Percentiles rank a stretch among this genome's conserved stretches.
phyloP scores from a whole-genome alignment of 2,113 vertebrate genomes.

The Labrus mixtus region DNA sequence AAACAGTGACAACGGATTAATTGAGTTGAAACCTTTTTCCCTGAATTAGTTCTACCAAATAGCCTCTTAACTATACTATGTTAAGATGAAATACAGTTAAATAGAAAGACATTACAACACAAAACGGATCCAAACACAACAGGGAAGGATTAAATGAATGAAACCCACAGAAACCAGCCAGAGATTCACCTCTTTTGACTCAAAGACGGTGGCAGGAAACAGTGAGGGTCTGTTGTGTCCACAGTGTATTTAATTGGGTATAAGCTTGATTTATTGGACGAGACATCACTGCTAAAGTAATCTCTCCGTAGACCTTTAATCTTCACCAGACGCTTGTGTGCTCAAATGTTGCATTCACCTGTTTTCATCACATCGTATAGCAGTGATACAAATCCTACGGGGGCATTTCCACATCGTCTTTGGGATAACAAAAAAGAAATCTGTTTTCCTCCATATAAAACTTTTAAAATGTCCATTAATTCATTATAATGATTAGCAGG shows the following conservation, averaged over 20 bases:
- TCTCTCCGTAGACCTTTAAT: background rate
- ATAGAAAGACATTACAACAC: slow-evolving; percentile 75
- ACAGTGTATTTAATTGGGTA: background rate
- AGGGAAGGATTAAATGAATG: slow-evolving; percentile 37
- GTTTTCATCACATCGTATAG: slow-evolving; percentile 16
- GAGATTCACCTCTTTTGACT: slow-evolving; percentile 5
- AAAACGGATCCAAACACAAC: slow-evolving; percentile 69
- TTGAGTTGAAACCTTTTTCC: slow-evolving; percentile 69
- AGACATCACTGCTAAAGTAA: background rate
- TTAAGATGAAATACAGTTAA: slow-evolving; percentile 74
- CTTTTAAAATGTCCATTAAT: slow-evolving; percentile 47
- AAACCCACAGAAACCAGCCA: slow-evolving; percentile 35
- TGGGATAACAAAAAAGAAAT: background rate
- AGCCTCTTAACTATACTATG: slow-evolving; percentile 67
- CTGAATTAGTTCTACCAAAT: slow-evolving; percentile 79
- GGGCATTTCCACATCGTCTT: slow-evolving; percentile 17
- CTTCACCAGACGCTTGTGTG: background rate
- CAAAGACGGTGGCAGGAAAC: background rate
- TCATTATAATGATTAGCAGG: slow-evolving; percentile 30
- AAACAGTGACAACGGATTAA: slow-evolving; percentile 74
- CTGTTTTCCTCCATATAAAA: background rate
- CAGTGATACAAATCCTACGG: slow-evolving; percentile 29
- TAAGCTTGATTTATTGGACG: background rate
- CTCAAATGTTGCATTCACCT: background rate
- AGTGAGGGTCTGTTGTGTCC: background rate